These are phyloP conservation scores for Pomatorhinus ruficollis DNA, from an alignment of 2,113 vertebrate genomes.

Conservation along the genomic window DNA sequence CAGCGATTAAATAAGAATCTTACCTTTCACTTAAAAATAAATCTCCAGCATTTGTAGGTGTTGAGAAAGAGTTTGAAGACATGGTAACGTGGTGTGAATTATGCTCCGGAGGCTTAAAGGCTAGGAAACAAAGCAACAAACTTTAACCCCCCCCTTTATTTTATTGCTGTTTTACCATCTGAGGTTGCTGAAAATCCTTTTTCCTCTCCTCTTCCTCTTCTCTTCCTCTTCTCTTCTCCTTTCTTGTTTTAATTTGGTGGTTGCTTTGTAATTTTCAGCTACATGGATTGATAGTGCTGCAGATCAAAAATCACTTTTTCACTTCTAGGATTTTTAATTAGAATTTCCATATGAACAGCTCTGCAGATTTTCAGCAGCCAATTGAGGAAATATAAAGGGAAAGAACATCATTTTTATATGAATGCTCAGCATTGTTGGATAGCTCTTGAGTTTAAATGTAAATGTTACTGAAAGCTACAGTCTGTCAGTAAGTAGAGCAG, in stretches of 20 bases:
- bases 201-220: rapidly evolving
- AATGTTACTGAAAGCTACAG: background rate
- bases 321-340: background rate
- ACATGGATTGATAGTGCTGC: background rate
- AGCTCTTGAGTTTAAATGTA: background rate
- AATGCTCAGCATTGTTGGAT: background rate
- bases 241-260: background rate
- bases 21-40: constrained; percentile 33
- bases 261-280: background rate
- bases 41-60: constrained; percentile 5
- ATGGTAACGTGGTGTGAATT: background rate
- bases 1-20: background rate
- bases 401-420: background rate
- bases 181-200: background rate
- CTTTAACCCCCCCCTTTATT: background rate
- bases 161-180: background rate
- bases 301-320: background rate
- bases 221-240: background rate
- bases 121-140: background rate
- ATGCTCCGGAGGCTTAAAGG: background rate
- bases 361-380: background rate
- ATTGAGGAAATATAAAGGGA: background rate
- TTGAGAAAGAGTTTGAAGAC: constrained; percentile 18
- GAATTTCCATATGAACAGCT: background rate
- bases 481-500: background rate